These are phyloP conservation scores for Pteropus rufus DNA, from an alignment of 2,797 vertebrate genomes.

Conservation along the genomic window DNA sequence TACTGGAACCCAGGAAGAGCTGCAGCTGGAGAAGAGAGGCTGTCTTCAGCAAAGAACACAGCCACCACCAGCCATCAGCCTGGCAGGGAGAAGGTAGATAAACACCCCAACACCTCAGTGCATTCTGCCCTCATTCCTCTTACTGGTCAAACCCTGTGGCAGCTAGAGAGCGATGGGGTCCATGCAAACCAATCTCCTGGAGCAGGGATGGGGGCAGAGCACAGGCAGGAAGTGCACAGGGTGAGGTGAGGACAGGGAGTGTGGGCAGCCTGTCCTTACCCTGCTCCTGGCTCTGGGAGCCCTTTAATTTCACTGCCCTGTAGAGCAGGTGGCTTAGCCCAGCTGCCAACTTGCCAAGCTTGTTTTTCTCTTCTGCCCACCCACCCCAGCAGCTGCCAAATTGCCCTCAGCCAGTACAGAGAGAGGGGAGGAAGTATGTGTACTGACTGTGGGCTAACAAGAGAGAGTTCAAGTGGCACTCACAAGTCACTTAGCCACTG, in stretches of 20 bases:
- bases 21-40: background rate
- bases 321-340: background rate
- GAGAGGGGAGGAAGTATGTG: background rate
- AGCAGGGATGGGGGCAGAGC: background rate
- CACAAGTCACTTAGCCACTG: background rate
- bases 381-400: background rate
- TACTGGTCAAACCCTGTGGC: background rate
- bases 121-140: background rate
- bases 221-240: background rate
- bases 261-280: background rate
- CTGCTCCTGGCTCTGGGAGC: background rate
- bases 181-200: background rate
- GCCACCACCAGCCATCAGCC: background rate
- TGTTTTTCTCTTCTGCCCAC: background rate
- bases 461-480: background rate
- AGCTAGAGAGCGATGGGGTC: background rate
- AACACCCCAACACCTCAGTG: background rate
- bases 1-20: background rate
- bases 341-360: background rate
- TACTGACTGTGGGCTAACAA: background rate
- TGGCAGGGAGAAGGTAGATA: no score
- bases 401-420: background rate
- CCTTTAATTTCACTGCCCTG: background rate
- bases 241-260: background rate
- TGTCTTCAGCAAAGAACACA: background rate